Evolutionary conservation across 2,113 vertebrate species (phyloP), one percentile per base, ranked within the genome.

Genomic region (Rafetus swinhoei): DNA sequence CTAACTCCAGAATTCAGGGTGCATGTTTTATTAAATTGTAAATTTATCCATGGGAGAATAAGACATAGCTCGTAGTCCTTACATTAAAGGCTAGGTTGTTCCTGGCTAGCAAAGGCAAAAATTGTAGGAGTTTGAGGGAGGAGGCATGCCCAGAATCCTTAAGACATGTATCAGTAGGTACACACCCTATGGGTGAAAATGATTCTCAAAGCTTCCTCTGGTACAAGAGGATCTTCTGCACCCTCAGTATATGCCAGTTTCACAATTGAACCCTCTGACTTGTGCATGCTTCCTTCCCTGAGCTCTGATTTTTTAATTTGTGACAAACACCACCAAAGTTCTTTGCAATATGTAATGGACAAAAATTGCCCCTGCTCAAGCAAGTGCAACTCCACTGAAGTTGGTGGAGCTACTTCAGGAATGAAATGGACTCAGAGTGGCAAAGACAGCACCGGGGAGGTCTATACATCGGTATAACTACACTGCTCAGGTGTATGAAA

Each of bases 51-150:
- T 60, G 11, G 0, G 12, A 52, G 89, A 57, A 60, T 88, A 3
- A 7, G 27, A 62, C 79, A 27, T 56, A 76, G 59, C 32, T 86
- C 39, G 18, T 7, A 77, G 93, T 35, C 35, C 87, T 93, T 88
- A 62, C 86, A 56, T 35, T 88, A 85, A 90, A 90, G 94, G 53
- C 39, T 82, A 85, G 81, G 72, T 54, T 91, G 79, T 74, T 86
- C 89, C 45, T 82, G 52, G 88, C 0, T 6, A 87, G 55, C 52
- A 81, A 76, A 76, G 87, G 90, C 21, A 86, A 88, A 89, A 83
- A 62, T 77, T 84, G 81, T 59, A 53, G 15, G 39, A 77, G 24
- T 45, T 25, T 25, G 8, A 77, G 79, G 35, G 59, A 89, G 84
- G 79, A 84, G 32, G 27, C 24, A 90, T 55, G 19, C 56, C 69